phyloP scores from a whole-genome alignment of 2,113 vertebrate genomes.

The Accipiter cooperii region DNA sequence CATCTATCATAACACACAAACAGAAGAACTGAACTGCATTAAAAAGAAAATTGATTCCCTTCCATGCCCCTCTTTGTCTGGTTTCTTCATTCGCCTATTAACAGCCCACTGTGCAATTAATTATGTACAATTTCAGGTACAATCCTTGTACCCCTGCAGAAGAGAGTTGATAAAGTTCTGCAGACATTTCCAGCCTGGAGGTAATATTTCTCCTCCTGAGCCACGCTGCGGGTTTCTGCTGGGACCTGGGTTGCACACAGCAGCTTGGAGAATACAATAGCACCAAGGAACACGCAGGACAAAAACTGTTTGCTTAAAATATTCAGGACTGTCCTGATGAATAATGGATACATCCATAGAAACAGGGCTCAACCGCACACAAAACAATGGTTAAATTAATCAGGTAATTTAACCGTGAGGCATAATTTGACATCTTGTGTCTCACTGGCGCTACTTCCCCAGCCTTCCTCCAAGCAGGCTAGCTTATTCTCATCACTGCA shows the following conservation, averaged over 20 bases:
- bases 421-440: neutral
- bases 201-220: neutral
- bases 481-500: neutral
- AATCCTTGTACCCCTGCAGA: neutral
- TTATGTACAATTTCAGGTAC: neutral
- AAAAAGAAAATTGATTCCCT: slow-evolving; percentile 14
- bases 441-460: neutral
- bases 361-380: neutral
- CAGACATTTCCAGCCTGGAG: neutral
- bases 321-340: neutral
- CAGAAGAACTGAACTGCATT: neutral
- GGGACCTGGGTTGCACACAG: rapidly evolving
- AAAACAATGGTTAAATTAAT: neutral
- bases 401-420: neutral
- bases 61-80: neutral
- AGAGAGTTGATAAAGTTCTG: neutral
- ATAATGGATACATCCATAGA: neutral
- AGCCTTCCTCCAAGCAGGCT: neutral
- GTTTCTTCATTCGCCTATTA: neutral
- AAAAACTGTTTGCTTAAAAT: neutral
- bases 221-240: neutral
- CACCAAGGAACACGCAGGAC: neutral
- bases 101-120: neutral
- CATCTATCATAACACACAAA: neutral
- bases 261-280: neutral